Evolutionary conservation across 2,113 vertebrate species (phyloP).

Genomic region (Opisthocomus hoazin): DNA sequence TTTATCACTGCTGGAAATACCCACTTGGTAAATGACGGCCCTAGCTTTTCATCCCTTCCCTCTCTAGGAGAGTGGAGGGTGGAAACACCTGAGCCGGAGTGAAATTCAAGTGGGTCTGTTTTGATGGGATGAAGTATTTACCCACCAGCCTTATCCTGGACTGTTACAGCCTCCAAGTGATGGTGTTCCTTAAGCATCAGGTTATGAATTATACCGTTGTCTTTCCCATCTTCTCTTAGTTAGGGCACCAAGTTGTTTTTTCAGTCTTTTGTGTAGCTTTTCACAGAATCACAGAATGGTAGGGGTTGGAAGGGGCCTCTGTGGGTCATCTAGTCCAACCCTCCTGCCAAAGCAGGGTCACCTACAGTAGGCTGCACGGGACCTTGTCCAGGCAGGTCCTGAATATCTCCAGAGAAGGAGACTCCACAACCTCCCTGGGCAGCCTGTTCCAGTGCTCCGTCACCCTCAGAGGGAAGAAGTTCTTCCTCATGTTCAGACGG

Average conservation of each 20-base stretch:
- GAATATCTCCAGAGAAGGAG: too few species aligned
- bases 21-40: neutral
- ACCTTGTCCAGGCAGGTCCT: too few species aligned
- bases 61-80: neutral
- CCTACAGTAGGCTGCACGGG: too few species aligned
- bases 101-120: neutral
- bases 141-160: neutral
- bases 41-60: neutral
- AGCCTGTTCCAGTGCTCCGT: too few species aligned
- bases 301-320: too few species aligned
- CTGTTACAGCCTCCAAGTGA: neutral
- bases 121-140: neutral
- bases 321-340: too few species aligned
- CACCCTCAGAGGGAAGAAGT: too few species aligned
- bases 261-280: neutral
- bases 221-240: neutral
- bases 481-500: too few species aligned
- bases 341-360: too few species aligned
- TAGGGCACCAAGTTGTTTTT: neutral
- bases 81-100: neutral
- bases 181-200: neutral
- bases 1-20: neutral
- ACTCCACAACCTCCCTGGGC: too few species aligned
- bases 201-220: neutral
- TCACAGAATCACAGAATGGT: too few species aligned